Conservation (phyloP, 2,797 vertebrate genomes). For the Poeciliopsis presidionis region DNA sequence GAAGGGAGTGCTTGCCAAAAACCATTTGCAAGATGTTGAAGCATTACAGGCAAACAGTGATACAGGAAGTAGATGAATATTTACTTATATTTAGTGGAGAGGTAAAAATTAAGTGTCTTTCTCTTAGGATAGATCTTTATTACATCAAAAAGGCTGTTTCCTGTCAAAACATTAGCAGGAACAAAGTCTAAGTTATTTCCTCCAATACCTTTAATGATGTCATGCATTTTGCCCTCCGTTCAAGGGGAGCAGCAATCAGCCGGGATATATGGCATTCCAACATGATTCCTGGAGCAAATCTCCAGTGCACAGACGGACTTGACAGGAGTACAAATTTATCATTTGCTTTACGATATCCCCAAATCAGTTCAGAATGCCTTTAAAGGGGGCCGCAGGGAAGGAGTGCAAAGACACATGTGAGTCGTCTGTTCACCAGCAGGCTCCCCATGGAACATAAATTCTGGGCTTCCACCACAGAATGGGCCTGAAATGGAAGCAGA, state of each 20-base stretch:
- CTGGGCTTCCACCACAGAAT: constrained; percentile 57
- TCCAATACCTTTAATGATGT: constrained; percentile 78
- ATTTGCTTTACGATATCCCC: constrained; percentile 82
- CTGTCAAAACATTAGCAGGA: constrained; percentile 75
- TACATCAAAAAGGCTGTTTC: constrained; percentile 74
- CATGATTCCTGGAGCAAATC: constrained; percentile 75
- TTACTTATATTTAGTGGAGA: constrained; percentile 67
- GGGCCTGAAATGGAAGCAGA: constrained; percentile 59
- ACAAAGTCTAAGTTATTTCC: constrained; percentile 76
- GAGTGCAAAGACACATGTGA: constrained; percentile 70
- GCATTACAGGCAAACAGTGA: constrained; percentile 34
- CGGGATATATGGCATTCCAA: constrained; percentile 78
- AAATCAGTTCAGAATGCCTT: constrained; percentile 80
- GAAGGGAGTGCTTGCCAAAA: constrained; percentile 61
- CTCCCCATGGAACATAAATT: constrained; percentile 74
- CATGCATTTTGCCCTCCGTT: constrained; percentile 71
- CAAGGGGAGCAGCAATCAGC: constrained; percentile 72
- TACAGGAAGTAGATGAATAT: constrained; percentile 59
- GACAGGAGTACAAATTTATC: constrained; percentile 83
- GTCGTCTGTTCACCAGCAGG: constrained; percentile 68
- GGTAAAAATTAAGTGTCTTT: constrained; percentile 76
- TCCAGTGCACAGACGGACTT: constrained; percentile 68
- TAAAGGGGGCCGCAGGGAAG: constrained; percentile 63
- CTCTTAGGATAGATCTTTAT: constrained; percentile 79
- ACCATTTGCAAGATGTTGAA: constrained; percentile 61